phyloP scores from a whole-genome alignment of 2,797 vertebrate species.

The Columba guinea region DNA sequence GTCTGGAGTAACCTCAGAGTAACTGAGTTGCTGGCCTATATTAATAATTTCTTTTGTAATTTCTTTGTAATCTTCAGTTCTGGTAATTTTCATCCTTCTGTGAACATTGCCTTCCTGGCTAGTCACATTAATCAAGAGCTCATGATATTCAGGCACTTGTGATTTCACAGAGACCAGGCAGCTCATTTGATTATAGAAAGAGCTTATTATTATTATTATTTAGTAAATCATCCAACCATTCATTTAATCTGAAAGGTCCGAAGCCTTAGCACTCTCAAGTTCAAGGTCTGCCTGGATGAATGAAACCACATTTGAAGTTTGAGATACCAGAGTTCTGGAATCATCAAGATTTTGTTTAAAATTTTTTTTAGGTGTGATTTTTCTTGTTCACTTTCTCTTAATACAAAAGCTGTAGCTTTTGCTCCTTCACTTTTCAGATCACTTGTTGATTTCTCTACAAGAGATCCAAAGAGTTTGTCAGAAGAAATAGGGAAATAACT shows the following conservation, averaged over 20 bases:
- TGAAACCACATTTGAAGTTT: not conserved
- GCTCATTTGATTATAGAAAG: not conserved
- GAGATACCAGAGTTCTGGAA: not conserved
- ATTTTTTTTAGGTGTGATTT: not conserved
- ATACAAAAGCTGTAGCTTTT: not conserved
- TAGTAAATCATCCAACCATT: not conserved
- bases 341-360: not conserved
- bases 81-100: constrained; percentile 13
- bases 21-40: not conserved
- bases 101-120: not conserved
- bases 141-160: not conserved
- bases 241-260: not conserved
- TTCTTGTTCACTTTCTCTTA: not conserved
- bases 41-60: not conserved
- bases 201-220: not conserved
- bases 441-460: not conserved
- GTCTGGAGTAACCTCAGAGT: not conserved
- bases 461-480: not conserved
- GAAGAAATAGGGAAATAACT: not conserved
- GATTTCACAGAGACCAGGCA: constrained; percentile 11
- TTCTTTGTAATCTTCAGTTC: not conserved
- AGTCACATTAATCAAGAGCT: constrained; percentile 2
- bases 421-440: not conserved
- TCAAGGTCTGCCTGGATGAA: not conserved
- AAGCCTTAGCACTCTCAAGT: not conserved